Conservation (phyloP, 2,797 vertebrate genomes). For the Intellagama lesueurii region DNA sequence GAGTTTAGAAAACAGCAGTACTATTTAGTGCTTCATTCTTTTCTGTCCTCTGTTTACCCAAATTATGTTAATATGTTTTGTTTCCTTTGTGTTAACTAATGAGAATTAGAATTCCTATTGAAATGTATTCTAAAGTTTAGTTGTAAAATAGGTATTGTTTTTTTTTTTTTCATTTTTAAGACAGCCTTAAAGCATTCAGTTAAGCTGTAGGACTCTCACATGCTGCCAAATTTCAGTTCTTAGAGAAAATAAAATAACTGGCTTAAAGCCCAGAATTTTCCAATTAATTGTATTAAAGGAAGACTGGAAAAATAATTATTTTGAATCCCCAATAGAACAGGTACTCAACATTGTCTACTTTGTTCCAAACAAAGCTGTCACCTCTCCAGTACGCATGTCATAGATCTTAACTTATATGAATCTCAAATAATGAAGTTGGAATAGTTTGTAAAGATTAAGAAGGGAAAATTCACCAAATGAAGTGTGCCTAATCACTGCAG, state of each 20-base stretch:
- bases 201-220: slow-evolving; percentile 21
- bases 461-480: background rate
- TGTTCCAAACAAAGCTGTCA: slow-evolving; percentile 24
- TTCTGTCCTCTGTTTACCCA: slow-evolving; percentile 16
- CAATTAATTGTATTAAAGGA: slow-evolving; percentile 64
- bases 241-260: slow-evolving; percentile 57
- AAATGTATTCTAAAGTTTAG: slow-evolving; percentile 25
- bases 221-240: slow-evolving; percentile 53
- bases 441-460: slow-evolving; percentile 31
- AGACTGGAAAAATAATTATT: slow-evolving; percentile 20
- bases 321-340: slow-evolving; percentile 20
- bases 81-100: slow-evolving; percentile 37
- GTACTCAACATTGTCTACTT: background rate
- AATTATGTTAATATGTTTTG: slow-evolving; percentile 46
- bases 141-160: slow-evolving; percentile 47
- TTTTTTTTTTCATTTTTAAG: slow-evolving; percentile 48
- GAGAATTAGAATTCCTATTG: slow-evolving; percentile 47
- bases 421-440: slow-evolving; percentile 39
- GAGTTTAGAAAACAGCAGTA: slow-evolving; percentile 39
- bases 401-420: slow-evolving; percentile 38
- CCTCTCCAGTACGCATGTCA: slow-evolving; percentile 33
- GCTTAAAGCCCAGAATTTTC: slow-evolving; percentile 51
- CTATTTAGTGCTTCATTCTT: slow-evolving; percentile 31
- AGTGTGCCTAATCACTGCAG: background rate
- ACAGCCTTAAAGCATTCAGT: slow-evolving; percentile 32